phyloP scores from a whole-genome alignment of 2,113 vertebrate genomes.

The Clupea harengus region DNA sequence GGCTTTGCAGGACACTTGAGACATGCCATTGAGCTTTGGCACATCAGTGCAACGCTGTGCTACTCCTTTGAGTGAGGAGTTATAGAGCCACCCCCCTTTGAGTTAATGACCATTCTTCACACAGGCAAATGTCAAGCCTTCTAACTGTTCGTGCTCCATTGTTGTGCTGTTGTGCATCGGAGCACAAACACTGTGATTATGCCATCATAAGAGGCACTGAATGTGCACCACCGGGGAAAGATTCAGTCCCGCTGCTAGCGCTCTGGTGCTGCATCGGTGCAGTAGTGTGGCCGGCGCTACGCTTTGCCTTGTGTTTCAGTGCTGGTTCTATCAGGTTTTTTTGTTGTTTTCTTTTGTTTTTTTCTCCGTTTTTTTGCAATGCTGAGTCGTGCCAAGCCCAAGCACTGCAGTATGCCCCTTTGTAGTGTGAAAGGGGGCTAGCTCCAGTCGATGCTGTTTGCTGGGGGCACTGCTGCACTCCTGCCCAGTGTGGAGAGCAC shows the following conservation, averaged over 20 bases:
- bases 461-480: neutral
- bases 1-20: neutral
- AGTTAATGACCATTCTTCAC: slow-evolving; percentile 1
- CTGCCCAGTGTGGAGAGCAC: slow-evolving; percentile 43
- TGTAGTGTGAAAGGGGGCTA: neutral
- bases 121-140: slow-evolving; percentile 10
- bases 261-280: neutral
- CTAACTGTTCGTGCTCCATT: neutral
- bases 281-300: neutral
- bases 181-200: slow-evolving; percentile 15
- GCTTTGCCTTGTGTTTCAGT: neutral
- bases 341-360: neutral
- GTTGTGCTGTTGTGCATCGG: neutral
- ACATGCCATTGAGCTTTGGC: neutral
- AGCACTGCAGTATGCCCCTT: neutral
- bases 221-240: neutral
- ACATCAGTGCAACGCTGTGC: neutral
- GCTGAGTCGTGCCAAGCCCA: neutral
- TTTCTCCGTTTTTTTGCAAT: neutral
- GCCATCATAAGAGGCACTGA: neutral
- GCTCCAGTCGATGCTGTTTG: neutral
- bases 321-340: neutral
- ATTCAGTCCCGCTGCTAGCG: neutral
- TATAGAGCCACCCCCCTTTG: neutral
- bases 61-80: neutral